phyloP scores from a whole-genome alignment of 2,888 invertebrate genomes.

The Agriopis leucophaearia region DNA sequence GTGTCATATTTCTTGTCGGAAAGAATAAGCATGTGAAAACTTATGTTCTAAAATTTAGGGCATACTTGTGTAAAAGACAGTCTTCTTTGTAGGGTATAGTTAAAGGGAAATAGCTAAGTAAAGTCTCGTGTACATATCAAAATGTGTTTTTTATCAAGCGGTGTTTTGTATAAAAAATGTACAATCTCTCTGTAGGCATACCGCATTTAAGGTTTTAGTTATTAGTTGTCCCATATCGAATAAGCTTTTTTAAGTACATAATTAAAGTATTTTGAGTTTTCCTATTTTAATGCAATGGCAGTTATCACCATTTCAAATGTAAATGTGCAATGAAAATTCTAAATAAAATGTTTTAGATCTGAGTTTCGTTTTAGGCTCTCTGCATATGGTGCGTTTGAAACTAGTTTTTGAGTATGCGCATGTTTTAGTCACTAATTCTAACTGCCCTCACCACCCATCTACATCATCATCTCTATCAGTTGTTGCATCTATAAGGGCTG shows the following conservation, averaged over 20 bases:
- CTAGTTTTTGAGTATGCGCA: not conserved
- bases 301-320: slow-evolving; percentile 42
- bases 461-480: no score
- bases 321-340: slow-evolving; percentile 71
- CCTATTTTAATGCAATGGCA: slow-evolving; percentile 56
- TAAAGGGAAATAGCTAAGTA: slow-evolving; percentile 60
- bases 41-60: slow-evolving; percentile 80
- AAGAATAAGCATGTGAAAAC: slow-evolving; percentile 37
- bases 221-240: slow-evolving; percentile 49
- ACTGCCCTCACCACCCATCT: no score
- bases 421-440: no score
- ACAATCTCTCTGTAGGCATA: slow-evolving; percentile 60
- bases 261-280: slow-evolving; percentile 42
- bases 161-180: slow-evolving; percentile 68
- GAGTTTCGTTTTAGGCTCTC: slow-evolving; percentile 37
- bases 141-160: slow-evolving; percentile 64
- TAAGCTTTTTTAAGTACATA: slow-evolving; percentile 52
- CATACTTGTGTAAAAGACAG: slow-evolving; percentile 61
- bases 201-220: slow-evolving; percentile 71
- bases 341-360: slow-evolving; percentile 55
- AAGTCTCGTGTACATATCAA: slow-evolving; percentile 78
- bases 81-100: slow-evolving; percentile 20
- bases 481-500: no score
- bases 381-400: not conserved
- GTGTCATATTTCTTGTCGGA: slow-evolving; percentile 42